Conservation (phyloP, 2,113 vertebrate genomes). For the Oxygymnocypris stewartii region DNA sequence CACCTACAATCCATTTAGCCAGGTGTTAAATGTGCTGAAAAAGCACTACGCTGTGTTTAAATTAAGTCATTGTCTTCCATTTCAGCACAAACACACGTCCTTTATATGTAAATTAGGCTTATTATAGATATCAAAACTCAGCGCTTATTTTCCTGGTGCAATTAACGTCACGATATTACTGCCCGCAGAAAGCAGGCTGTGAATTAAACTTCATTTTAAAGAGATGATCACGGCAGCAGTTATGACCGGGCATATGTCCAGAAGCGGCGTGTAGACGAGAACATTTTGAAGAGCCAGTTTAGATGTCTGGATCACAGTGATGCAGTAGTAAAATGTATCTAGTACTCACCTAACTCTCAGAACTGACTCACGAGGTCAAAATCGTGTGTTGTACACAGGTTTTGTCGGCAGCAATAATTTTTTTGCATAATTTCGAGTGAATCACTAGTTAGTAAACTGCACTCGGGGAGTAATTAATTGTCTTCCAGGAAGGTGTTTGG, state of each 20-base stretch:
- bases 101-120: conserved; percentile 21
- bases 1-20: neutral
- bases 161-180: neutral
- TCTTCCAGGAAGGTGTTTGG: neutral
- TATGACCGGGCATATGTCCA: neutral
- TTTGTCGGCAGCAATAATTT: neutral
- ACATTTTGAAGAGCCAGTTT: neutral
- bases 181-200: neutral
- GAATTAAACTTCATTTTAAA: neutral
- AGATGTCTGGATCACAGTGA: neutral
- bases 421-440: neutral
- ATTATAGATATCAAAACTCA: conserved; percentile 18
- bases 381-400: neutral
- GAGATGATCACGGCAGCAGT: neutral
- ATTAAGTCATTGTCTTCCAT: conserved; percentile 4
- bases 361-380: neutral
- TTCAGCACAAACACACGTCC: neutral
- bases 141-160: neutral
- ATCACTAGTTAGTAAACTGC: neutral
- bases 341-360: neutral
- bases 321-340: neutral
- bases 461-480: neutral
- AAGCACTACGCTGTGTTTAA: neutral
- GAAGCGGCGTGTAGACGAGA: neutral
- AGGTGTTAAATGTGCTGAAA: neutral